These are phyloP conservation scores for Archivesica marissinica DNA, from an alignment of 1,140 invertebrate species.

Conservation along the genomic window DNA sequence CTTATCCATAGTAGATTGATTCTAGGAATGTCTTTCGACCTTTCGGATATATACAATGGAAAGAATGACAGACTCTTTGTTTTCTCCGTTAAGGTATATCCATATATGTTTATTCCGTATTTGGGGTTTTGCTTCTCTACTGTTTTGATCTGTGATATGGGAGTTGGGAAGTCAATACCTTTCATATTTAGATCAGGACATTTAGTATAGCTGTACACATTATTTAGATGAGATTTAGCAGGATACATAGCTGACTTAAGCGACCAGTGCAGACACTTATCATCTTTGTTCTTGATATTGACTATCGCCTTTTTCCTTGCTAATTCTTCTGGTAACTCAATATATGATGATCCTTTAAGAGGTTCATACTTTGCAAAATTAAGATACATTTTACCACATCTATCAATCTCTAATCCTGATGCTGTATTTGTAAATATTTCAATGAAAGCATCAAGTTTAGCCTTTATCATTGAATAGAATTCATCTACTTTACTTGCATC, in stretches of 20 bases:
- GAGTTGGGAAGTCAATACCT: slow-evolving; percentile 2
- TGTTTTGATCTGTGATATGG: neutral
- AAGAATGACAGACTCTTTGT: neutral
- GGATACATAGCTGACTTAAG: slow-evolving; percentile 23
- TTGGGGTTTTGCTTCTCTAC: slow-evolving; percentile 24
- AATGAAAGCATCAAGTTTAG: neutral
- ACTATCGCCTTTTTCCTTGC: slow-evolving; percentile 54
- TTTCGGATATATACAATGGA: neutral
- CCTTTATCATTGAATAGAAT: neutral
- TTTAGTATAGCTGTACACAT: neutral
- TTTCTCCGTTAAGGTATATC: neutral
- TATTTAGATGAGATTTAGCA: neutral
- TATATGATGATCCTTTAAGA: slow-evolving; percentile 34
- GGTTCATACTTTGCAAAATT: slow-evolving; percentile 41
- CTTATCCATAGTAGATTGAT: neutral
- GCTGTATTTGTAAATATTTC: slow-evolving; percentile 2
- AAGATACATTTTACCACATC: neutral
- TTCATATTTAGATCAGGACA: neutral
- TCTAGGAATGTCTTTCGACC: neutral
- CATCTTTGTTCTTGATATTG: slow-evolving; percentile 53
- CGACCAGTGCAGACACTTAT: slow-evolving; percentile 31
- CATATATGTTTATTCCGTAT: neutral
- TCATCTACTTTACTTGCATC: neutral
- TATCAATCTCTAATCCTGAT: neutral
- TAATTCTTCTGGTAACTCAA: slow-evolving; percentile 7